A percentile compares a stretch with the other conserved stretches of the same genome.
These are phyloP conservation scores for Cavia aperea DNA, from an alignment of 2,113 vertebrate genomes.

Conservation along the genomic window DNA sequence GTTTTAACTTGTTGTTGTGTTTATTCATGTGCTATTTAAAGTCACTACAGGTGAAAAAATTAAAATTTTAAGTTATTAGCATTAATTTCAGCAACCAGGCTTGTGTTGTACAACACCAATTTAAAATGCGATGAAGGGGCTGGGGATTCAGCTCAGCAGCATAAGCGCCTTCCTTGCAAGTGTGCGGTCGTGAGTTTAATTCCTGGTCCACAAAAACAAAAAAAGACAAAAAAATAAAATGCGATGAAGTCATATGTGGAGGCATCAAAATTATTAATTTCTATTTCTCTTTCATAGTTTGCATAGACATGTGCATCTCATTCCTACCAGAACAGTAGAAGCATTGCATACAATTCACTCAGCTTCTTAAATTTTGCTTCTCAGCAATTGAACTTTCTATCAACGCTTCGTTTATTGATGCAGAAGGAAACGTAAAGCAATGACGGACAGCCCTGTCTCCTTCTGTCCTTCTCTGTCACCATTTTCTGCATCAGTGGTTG, in stretches of 20 bases:
- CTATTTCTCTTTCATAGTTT: not conserved
- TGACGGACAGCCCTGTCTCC: not conserved
- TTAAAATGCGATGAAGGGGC: not conserved
- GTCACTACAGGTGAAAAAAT: not conserved
- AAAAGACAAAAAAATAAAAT: no score
- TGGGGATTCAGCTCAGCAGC: no score
- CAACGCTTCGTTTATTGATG: not conserved
- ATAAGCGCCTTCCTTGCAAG: no score
- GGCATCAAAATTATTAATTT: not conserved
- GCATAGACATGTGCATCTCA: accelerated
- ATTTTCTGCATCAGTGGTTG: not conserved
- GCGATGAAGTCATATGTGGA: not conserved
- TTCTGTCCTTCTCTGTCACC: not conserved
- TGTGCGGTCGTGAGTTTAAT: no score
- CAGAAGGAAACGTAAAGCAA: not conserved
- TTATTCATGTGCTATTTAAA: not conserved
- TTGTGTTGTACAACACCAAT: not conserved
- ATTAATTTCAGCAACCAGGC: not conserved
- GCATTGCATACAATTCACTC: not conserved
- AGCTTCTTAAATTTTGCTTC: not conserved
- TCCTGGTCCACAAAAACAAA: no score
- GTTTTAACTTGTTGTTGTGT: not conserved
- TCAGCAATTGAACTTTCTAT: not conserved
- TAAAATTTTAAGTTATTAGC: not conserved
- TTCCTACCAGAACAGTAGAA: not conserved